phyloP scores from a whole-genome alignment of 64 coral and sea anemone species.

The Montipora cactus region DNA sequence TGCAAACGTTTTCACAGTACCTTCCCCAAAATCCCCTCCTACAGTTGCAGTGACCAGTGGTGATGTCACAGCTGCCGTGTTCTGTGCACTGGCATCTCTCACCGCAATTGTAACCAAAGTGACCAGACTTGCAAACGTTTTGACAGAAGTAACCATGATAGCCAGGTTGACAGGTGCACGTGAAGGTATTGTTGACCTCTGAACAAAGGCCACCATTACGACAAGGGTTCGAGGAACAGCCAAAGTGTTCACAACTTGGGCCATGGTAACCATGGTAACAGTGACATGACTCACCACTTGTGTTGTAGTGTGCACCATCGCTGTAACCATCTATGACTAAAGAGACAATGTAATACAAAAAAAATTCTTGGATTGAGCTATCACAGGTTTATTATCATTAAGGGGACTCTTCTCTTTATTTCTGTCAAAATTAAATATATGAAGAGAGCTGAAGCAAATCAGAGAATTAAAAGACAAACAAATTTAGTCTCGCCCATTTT shows the following conservation, averaged over 20 bases:
- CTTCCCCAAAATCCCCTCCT: constrained; percentile 72
- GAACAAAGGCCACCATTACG: constrained; percentile 72
- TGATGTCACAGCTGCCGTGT: constrained; percentile 81
- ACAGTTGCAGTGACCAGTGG: constrained; percentile 79
- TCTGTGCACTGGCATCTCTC: constrained; percentile 60
- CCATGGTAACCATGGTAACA: constrained; percentile 93
- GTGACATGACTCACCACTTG: constrained; percentile 66
- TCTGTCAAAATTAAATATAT: too few species aligned
- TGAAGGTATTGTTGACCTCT: constrained; percentile 45
- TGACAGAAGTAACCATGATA: constrained; percentile 83
- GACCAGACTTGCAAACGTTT: constrained; percentile 76
- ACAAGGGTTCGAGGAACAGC: constrained; percentile 89
- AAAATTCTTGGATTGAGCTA: neutral
- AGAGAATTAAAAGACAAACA: too few species aligned
- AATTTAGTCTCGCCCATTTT: too few species aligned
- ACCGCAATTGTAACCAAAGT: constrained; percentile 85
- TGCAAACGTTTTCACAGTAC: constrained; percentile 46
- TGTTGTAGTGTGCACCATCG: neutral
- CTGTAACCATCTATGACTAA: neutral
- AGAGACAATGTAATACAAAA: neutral
- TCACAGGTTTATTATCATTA: too few species aligned
- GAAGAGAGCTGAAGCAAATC: too few species aligned
- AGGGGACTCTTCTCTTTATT: too few species aligned
- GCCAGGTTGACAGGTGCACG: constrained; percentile 70
- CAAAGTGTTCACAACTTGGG: constrained; percentile 87